Evolutionary conservation across 2,113 vertebrate species (phyloP).

Genomic region (Falco punctatus): DNA sequence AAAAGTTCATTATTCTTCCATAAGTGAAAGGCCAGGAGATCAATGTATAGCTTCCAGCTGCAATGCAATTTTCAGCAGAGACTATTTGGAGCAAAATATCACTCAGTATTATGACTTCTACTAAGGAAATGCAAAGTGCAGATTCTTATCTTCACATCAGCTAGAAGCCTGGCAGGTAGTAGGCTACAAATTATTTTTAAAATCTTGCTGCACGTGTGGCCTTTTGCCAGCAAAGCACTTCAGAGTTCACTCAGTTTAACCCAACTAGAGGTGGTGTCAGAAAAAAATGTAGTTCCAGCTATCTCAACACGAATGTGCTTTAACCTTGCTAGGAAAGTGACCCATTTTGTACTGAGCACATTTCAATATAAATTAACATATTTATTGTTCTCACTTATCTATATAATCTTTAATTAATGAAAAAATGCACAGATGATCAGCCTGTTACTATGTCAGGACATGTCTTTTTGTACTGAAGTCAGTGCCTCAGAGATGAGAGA

Average conservation of each 20-base stretch:
- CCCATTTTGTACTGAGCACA: neutral
- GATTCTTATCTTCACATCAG: neutral
- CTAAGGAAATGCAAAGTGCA: neutral
- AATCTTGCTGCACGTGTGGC: neutral
- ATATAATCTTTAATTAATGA: neutral
- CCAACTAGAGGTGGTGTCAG: neutral
- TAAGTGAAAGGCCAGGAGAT: neutral
- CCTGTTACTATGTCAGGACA: neutral
- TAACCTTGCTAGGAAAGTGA: neutral
- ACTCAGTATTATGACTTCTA: neutral
- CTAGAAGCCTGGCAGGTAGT: neutral
- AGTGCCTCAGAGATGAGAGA: neutral
- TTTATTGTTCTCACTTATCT: neutral
- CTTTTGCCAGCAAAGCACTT: slow-evolving; percentile 34
- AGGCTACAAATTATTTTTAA: neutral
- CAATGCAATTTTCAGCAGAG: neutral
- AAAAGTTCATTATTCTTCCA: neutral
- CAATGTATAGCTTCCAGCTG: neutral
- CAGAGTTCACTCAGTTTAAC: neutral
- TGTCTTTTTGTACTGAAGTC: neutral
- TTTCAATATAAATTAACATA: neutral
- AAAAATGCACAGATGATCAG: neutral
- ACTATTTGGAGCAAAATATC: neutral
- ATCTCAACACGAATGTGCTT: neutral
- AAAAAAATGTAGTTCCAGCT: neutral